These are phyloP conservation scores for Malurus leucopterus DNA, from an alignment of 2,797 vertebrate genomes.

Conservation along the genomic window DNA sequence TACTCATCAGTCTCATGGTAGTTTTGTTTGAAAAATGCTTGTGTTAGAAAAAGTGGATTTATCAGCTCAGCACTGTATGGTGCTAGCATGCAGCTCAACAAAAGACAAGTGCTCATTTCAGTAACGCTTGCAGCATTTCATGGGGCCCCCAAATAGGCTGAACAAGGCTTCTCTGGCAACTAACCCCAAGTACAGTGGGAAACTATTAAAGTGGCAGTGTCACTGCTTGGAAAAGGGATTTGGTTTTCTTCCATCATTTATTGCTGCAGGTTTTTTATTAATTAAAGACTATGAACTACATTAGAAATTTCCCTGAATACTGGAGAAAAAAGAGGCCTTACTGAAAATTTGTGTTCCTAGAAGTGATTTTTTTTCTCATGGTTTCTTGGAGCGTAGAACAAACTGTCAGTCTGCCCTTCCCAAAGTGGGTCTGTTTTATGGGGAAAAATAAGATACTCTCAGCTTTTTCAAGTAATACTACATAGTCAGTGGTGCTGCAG, in stretches of 20 bases:
- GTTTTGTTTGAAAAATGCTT: conserved; percentile 90
- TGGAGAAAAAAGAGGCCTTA: background rate
- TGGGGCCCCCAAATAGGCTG: conserved; percentile 73
- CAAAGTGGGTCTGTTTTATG: background rate
- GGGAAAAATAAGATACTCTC: background rate
- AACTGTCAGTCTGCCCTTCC: background rate
- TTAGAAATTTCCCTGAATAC: background rate
- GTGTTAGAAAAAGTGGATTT: conserved; percentile 83
- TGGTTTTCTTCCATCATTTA: background rate
- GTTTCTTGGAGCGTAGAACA: background rate
- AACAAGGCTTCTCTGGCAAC: conserved; percentile 71
- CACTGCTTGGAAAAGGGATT: conserved; percentile 28
- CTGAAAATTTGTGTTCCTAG: background rate
- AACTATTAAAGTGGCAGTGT: conserved; percentile 64
- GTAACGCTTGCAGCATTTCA: conserved; percentile 72
- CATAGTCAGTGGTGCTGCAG: background rate
- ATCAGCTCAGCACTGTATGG: conserved; percentile 85
- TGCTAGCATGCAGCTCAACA: conserved; percentile 82
- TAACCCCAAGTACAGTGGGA: conserved; percentile 58
- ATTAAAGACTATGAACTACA: background rate
- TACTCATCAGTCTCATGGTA: conserved; percentile 78
- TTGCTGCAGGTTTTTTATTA: background rate
- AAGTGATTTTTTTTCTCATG: background rate
- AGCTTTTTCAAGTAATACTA: background rate
- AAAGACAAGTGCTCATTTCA: conserved; percentile 76